phyloP scores from a whole-genome alignment of 2,113 vertebrate genomes.

The Damaliscus lunatus region DNA sequence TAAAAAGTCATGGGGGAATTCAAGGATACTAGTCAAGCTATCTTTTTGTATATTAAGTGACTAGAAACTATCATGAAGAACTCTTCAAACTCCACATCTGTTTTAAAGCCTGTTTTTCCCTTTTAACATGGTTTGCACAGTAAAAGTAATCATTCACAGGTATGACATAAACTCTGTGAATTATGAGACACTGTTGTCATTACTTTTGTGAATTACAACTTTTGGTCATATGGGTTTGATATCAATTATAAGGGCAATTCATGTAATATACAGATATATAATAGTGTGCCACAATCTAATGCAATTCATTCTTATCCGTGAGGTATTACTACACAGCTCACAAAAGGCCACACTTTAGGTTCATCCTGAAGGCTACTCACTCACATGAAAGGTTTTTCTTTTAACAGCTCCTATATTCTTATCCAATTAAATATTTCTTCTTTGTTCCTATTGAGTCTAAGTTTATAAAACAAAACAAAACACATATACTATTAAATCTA shows the following conservation, averaged over 20 bases:
- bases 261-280: slow-evolving; percentile 62
- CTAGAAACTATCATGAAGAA: background rate
- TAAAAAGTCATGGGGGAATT: background rate
- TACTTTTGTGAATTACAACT: slow-evolving; percentile 71
- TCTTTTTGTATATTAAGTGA: background rate
- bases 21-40: background rate
- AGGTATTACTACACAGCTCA: slow-evolving; percentile 31
- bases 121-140: slow-evolving; percentile 58
- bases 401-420: background rate
- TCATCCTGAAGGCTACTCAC: slow-evolving; percentile 61
- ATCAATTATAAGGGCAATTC: slow-evolving; percentile 64
- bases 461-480: background rate
- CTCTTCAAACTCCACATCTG: background rate
- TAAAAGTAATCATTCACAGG: slow-evolving; percentile 62
- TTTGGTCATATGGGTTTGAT: slow-evolving; percentile 65
- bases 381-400: background rate
- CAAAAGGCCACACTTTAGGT: slow-evolving; percentile 43
- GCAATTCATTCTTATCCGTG: slow-evolving; percentile 23
- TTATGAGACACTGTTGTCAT: slow-evolving; percentile 74
- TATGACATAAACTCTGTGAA: slow-evolving; percentile 70
- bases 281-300: background rate
- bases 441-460: background rate
- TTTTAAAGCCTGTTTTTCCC: slow-evolving; percentile 43
- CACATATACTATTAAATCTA: background rate
- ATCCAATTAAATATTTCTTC: background rate